Evolutionary conservation across 2,888 invertebrate species (phyloP).

Genomic region (Dolichomitus sp.): DNA sequence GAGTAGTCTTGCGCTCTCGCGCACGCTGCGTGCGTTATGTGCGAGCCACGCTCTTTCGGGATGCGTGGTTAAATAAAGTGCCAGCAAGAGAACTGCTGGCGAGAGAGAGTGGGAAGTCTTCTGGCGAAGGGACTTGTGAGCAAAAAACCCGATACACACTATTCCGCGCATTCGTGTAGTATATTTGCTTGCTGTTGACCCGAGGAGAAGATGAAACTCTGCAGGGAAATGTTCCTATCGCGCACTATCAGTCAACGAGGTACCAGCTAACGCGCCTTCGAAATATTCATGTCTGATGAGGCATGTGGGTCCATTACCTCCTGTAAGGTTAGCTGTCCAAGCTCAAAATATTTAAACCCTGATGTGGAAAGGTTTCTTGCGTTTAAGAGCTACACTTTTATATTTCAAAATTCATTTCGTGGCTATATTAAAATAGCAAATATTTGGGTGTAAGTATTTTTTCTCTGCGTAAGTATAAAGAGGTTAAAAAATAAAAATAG

Average conservation of each 20-base stretch:
- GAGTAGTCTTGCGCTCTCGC: slow-evolving; percentile 59
- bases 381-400: not conserved
- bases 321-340: not conserved
- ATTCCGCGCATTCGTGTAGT: slow-evolving; percentile 59
- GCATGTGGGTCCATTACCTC: not conserved
- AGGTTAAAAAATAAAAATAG: too few species aligned
- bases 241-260: slow-evolving; percentile 42
- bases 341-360: not conserved
- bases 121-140: slow-evolving; percentile 22
- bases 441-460: not conserved
- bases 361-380: not conserved
- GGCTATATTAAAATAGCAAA: not conserved
- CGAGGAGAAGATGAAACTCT: slow-evolving; percentile 52
- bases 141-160: slow-evolving; percentile 35
- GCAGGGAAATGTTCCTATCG: slow-evolving; percentile 50
- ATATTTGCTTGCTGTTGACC: slow-evolving; percentile 54
- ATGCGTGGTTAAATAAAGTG: slow-evolving; percentile 72
- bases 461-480: too few species aligned
- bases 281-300: slow-evolving; percentile 9
- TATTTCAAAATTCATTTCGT: too few species aligned
- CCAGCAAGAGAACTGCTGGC: slow-evolving; percentile 63
- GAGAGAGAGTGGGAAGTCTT: slow-evolving; percentile 64
- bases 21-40: slow-evolving; percentile 63
- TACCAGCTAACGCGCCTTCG: not conserved
- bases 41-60: slow-evolving; percentile 62